Conservation (phyloP, 2,113 vertebrate species). For the Bos taurus region DNA sequence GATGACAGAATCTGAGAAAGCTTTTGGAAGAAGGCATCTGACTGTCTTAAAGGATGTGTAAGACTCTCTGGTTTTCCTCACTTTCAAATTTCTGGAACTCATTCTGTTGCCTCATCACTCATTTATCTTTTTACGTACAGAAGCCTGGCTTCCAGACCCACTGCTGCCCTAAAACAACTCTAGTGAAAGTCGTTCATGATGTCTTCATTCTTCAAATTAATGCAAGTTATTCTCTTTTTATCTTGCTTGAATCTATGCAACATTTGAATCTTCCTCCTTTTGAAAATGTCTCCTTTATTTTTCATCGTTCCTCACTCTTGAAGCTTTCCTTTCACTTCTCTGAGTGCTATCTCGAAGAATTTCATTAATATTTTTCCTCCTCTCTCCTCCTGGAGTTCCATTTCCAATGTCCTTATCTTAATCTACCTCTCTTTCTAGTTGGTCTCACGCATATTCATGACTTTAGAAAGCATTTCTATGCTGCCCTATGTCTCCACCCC, state of each 20-base stretch:
- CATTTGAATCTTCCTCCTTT: not conserved
- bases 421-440: not conserved
- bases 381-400: not conserved
- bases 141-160: not conserved
- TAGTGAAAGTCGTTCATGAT: not conserved
- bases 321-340: not conserved
- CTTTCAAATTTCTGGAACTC: not conserved
- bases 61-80: not conserved
- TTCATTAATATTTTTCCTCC: not conserved
- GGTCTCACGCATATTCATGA: not conserved
- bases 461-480: not conserved
- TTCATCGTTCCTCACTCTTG: not conserved
- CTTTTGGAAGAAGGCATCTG: not conserved
- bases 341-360: not conserved
- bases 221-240: not conserved
- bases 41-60: not conserved
- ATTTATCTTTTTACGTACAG: not conserved
- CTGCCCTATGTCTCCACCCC: not conserved
- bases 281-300: not conserved
- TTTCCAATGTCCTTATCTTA: not conserved
- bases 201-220: not conserved
- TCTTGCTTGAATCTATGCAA: not conserved
- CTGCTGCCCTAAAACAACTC: not conserved
- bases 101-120: not conserved
- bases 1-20: not conserved